Evolutionary conservation across 2,797 vertebrate genomes (phyloP).

Genomic region (Liparis tanakae): DNA sequence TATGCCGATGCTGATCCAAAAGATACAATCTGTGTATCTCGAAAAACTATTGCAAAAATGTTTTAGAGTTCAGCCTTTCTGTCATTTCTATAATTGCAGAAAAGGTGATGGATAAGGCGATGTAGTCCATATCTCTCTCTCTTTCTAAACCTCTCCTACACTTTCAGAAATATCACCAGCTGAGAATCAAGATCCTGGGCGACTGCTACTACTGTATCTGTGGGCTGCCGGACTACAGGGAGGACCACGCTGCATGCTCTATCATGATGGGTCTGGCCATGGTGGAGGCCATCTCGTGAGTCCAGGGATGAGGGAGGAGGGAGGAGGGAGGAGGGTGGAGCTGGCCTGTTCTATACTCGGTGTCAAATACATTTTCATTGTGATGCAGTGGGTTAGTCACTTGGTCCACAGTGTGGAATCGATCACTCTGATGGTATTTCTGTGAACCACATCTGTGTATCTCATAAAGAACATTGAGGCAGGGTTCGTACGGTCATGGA

Average conservation of each 20-base stretch:
- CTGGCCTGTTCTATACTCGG: background rate
- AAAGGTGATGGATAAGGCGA: background rate
- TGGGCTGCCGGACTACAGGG: constrained; percentile 91
- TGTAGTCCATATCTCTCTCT: background rate
- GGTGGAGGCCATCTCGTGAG: constrained; percentile 97
- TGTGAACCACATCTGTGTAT: constrained; percentile 18
- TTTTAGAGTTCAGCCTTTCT: background rate
- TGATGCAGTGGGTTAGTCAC: constrained; percentile 6
- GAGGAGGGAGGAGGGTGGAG: background rate
- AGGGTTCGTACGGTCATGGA: too few relatives aligned
- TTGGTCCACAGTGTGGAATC: constrained; percentile 25
- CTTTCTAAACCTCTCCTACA: constrained; percentile 13
- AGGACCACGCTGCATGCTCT: constrained; percentile 92
- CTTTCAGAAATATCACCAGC: constrained; percentile 91
- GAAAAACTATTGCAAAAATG: background rate
- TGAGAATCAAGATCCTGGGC: constrained; percentile 94
- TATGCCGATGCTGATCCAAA: background rate
- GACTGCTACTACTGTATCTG: constrained; percentile 98
- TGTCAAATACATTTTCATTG: background rate
- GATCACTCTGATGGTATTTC: constrained; percentile 33
- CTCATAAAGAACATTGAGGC: constrained; percentile 9
- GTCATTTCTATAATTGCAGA: background rate
- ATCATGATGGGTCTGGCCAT: constrained; percentile 96
- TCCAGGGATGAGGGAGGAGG: background rate
- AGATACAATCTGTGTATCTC: background rate